Evolutionary conservation across 2,888 invertebrate species (phyloP), one percentile per base, ranked within the genome.

Genomic region (Hoplodrina blanda): DNA sequence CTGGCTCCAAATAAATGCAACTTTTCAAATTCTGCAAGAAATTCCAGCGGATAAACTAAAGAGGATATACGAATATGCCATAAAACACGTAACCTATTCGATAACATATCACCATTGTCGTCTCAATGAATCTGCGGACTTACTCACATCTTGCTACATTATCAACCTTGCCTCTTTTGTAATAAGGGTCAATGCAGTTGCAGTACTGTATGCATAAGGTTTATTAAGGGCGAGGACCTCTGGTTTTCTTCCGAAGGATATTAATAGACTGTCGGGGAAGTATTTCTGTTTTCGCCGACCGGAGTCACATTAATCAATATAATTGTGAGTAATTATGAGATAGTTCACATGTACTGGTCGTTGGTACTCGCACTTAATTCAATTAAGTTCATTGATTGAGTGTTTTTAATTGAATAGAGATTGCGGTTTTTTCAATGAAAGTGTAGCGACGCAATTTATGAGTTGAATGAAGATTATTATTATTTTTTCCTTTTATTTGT

Each of bases 201-300:
- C 41, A 59, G 10, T 25, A 6, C 55, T 70, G 25, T 61, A 1
- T 44, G 20, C 44, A 67, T 62, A 69, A 62, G 41, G 20, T 54
- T 66, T 61, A 44, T 54, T 70, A 83, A 85, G 89, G 84, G 76
- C 86, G 83, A 81, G 80, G 82, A 84, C 85, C 90, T 80, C 79
- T 86, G 85, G 87, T 85, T 86, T 85, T 89, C 81, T 89, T 90
- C 89, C 88, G 61, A 62, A 37, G 69, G 57, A 50, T 83, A 81
- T 69, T 53, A 73, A 69, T 83, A 82, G 68, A 44, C n/a, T 25
- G 69, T 53, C 71, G 60, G 67, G 55, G 30, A 78, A 65, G 73
- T 83, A 79, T 79, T 81, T 72, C 44, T 81, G 66, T 67, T 69
- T 71, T 73, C 20, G 20, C 56, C 61, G 46, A 46, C 20, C 44